A percentile compares a stretch with the other conserved stretches of the same genome.
Evolutionary conservation across 2,113 vertebrate species (phyloP).

Genomic region (Psittacara wagleri): DNA sequence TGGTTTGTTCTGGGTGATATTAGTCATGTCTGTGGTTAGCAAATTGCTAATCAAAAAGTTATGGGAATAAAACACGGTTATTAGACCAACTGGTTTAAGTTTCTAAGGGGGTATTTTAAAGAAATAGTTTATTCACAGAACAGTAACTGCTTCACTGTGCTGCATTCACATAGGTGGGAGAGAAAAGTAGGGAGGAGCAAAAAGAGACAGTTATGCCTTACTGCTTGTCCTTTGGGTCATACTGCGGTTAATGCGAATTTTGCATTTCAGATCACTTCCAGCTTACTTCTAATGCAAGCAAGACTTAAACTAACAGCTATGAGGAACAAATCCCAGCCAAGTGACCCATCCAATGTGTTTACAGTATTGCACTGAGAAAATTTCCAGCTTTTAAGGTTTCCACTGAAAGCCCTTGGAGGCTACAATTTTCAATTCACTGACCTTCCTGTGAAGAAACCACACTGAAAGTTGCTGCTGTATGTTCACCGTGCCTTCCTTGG

Average conservation of each 20-base stretch:
- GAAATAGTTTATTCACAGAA: not conserved
- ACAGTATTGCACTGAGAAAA: not conserved
- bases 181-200: not conserved
- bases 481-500: not conserved
- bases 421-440: slow-evolving; percentile 18
- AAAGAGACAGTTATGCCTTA: not conserved
- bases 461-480: not conserved
- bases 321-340: not conserved
- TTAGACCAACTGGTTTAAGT: not conserved
- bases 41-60: not conserved
- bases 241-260: not conserved
- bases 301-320: not conserved
- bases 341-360: not conserved
- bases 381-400: not conserved
- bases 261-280: not conserved
- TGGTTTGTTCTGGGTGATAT: not conserved
- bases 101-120: slow-evolving; percentile 2
- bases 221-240: not conserved
- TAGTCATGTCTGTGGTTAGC: not conserved
- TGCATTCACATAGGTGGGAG: not conserved
- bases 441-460: not conserved
- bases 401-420: not conserved
- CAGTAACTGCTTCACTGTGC: not conserved
- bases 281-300: not conserved
- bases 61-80: not conserved